phyloP scores from a whole-genome alignment of 2,113 vertebrate species.

The Ancistrus triradiatus region DNA sequence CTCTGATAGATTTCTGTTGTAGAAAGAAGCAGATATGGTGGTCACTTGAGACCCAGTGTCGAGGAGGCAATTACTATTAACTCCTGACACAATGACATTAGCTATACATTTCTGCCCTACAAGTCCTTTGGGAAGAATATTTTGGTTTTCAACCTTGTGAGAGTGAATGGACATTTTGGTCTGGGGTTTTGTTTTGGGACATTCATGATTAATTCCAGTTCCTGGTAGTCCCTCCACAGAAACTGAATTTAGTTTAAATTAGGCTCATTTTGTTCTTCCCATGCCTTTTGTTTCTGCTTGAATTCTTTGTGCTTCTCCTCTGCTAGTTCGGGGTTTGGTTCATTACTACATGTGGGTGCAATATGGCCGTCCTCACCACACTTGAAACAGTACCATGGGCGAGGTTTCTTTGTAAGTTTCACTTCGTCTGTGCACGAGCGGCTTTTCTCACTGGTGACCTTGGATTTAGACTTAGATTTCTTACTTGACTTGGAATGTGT shows the following conservation, averaged over 20 bases:
- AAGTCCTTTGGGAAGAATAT: slow-evolving; percentile 4
- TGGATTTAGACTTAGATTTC: neutral
- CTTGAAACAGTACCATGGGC: slow-evolving; percentile 26
- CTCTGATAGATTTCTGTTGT: neutral
- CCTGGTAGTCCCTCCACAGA: slow-evolving; percentile 23
- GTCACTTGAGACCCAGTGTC: slow-evolving; percentile 31
- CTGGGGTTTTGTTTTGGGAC: too few relatives aligned
- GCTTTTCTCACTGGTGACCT: neutral
- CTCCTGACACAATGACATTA: neutral
- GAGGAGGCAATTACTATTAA: slow-evolving; percentile 27
- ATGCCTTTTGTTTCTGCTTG: slow-evolving; percentile 10
- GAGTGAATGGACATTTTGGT: neutral
- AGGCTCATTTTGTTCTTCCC: slow-evolving; percentile 2
- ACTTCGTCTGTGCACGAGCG: neutral
- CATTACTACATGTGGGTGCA: slow-evolving; percentile 11
- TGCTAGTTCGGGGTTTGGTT: slow-evolving; percentile 12
- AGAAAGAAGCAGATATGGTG: slow-evolving; percentile 13
- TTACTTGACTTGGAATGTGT: neutral
- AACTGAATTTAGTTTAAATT: slow-evolving; percentile 31
- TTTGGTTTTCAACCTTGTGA: neutral
- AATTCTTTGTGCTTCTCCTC: slow-evolving; percentile 5
- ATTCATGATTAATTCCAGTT: neutral
- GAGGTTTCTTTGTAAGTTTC: slow-evolving; percentile 6
- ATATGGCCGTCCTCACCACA: slow-evolving; percentile 34
- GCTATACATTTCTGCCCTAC: slow-evolving; percentile 20